These are phyloP conservation scores for Nannobrachium achirus DNA, from an alignment of 2,113 vertebrate species.

Conservation along the genomic window DNA sequence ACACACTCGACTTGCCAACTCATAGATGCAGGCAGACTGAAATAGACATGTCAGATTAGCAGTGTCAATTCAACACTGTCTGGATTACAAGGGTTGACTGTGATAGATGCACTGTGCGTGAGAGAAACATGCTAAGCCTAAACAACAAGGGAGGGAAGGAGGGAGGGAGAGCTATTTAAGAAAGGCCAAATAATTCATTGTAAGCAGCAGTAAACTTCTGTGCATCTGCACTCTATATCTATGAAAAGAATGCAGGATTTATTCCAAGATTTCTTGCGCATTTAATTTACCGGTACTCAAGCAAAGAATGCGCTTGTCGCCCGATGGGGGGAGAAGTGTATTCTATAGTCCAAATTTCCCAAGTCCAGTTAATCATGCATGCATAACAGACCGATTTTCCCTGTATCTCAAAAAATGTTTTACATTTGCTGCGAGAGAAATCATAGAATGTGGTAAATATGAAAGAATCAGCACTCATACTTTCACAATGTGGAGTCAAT, in stretches of 20 bases:
- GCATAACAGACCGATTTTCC: too few species aligned
- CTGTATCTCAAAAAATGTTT: too few species aligned
- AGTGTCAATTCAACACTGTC: constrained; percentile 62
- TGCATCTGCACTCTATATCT: neutral
- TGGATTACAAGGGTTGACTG: constrained; percentile 53
- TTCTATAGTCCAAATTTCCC: too few species aligned
- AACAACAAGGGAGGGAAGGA: neutral
- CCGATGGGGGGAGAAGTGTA: too few species aligned
- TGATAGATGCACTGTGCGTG: neutral
- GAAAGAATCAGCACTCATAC: too few species aligned
- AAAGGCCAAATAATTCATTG: constrained; percentile 1
- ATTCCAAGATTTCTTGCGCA: neutral
- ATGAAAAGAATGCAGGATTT: neutral
- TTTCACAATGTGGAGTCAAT: neutral
- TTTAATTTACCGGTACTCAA: too few species aligned
- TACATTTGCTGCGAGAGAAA: too few species aligned
- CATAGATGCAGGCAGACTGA: constrained; percentile 77
- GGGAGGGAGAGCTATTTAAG: neutral
- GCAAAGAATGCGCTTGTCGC: too few species aligned
- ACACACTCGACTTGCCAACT: constrained; percentile 58
- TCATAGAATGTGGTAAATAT: too few species aligned
- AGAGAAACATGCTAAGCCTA: constrained; percentile 8
- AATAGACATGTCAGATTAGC: constrained; percentile 82
- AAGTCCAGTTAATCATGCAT: too few species aligned
- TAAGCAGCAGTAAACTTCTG: neutral